These are phyloP conservation scores for Drosophila leontia DNA, from an alignment of 1,140 invertebrate species.

Conservation along the genomic window DNA sequence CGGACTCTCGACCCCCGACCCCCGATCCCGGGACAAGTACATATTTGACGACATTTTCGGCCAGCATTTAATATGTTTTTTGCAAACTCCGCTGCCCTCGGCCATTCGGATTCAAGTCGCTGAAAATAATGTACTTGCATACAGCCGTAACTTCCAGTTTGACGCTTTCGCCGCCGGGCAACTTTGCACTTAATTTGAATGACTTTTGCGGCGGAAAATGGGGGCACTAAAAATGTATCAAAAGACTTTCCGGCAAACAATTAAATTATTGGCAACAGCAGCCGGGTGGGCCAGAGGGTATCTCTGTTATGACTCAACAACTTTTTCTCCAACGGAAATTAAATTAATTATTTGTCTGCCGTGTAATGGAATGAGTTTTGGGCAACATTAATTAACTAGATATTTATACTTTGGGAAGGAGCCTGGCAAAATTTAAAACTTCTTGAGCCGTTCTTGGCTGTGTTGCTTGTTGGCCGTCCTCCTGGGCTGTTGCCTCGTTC, in stretches of 20 bases:
- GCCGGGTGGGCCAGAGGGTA: background rate
- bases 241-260: conserved; percentile 69
- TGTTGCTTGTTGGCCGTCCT: background rate
- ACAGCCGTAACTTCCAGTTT: conserved; percentile 7
- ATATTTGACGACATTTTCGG: conserved; percentile 32
- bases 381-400: conserved; percentile 70
- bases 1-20: background rate
- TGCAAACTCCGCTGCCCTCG: background rate
- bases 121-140: conserved; percentile 1
- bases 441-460: conserved; percentile 27
- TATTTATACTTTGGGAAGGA: conserved; percentile 57
- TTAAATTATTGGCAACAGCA: conserved; percentile 64
- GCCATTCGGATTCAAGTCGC: conserved; percentile 24
- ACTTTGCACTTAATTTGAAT: conserved; percentile 76
- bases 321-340: conserved; percentile 64
- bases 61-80: conserved; percentile 36
- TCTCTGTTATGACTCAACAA: conserved; percentile 44
- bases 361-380: conserved; percentile 17
- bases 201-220: conserved; percentile 42
- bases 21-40: conserved; percentile 4
- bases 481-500: conserved; percentile 20
- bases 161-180: conserved; percentile 27
- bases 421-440: conserved; percentile 57
- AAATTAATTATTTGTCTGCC: conserved; percentile 67
- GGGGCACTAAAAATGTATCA: conserved; percentile 50